Base-by-base conservation (phyloP, 2,797 vertebrate genomes). In the Coregonus suidteri region DNA sequence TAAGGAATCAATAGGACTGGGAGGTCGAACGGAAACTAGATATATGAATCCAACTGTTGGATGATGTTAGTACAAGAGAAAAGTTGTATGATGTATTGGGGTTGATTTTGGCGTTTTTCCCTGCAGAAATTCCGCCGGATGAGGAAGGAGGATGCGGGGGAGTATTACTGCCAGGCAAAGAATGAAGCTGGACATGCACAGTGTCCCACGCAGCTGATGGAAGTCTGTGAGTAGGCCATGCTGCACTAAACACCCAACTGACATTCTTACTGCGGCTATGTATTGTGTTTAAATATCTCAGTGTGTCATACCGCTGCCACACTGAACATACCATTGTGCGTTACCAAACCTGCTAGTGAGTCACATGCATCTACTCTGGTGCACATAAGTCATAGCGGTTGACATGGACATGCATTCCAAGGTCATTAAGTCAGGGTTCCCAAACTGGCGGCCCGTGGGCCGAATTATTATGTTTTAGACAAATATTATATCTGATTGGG, bases 91-190 rank as follows among this genome's bases (percentile, higher is more conserved):
- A 13, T 18, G 68, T 34, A 51, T 76, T 54, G 11, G 74, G 47
- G 15, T 80, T 67, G 30, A 31, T n/a, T 37, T 85, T 62, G 74
- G 52, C 79, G 83, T 84, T 79, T 87, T 66, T 72, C 79, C 88
- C 53, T 4, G 62, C 92, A 99, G 98, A 96, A 95, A 84, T 99
- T 99, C 86, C 94, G 91, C 1, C 90, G 95, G 0, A 95, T 98
- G 77, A 96, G 94, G 84, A 99, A 98, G 88, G 96, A 96, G 0
- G 98, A 99, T 86, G 95, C 97, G 0, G 98, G 98, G 52, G 95
- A 95, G 74, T 99, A 99, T 83, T 96, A 95, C 92, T 99, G 98
- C 87, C 95, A 97, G 75, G 98, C 98, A 0, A 95, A 93, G 72
- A 99, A 99, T 0, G 96, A 96, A 0, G 98, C 97, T 0, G 98